Evolutionary conservation across 1,140 invertebrate species (phyloP).

Genomic region (Brachionus manjavacas): DNA sequence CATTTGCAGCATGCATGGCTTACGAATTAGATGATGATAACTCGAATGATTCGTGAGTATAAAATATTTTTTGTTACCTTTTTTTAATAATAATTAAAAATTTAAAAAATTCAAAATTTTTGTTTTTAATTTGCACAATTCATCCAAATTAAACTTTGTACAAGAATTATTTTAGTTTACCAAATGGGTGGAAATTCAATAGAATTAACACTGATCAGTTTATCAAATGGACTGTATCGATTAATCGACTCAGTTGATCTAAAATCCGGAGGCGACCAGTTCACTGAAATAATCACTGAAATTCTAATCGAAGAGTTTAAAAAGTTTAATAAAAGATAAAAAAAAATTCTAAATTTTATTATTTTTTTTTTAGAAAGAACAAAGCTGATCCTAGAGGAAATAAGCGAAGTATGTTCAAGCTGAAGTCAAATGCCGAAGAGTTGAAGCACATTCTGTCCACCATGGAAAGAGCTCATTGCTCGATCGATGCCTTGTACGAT

Average conservation of each 20-base stretch:
- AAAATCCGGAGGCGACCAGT: conserved; percentile 26
- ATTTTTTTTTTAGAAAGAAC: not conserved
- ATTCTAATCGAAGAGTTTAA: conserved; percentile 39
- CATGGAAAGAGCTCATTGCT: conserved; percentile 35
- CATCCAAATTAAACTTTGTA: not conserved
- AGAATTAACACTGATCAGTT: not conserved
- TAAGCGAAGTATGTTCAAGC: conserved; percentile 12
- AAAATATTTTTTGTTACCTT: not conserved
- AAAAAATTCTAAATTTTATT: not conserved
- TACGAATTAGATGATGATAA: conserved; percentile 40
- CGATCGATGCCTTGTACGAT: conserved; percentile 39
- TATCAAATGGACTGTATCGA: conserved; percentile 4
- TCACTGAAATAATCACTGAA: not conserved
- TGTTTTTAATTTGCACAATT: no score
- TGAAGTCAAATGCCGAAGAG: conserved; percentile 25
- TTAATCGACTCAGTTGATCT: not conserved
- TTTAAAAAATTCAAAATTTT: no score
- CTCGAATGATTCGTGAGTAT: not conserved
- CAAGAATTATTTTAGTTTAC: conserved; percentile 32
- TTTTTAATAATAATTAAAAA: no score
- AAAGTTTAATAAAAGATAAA: not conserved
- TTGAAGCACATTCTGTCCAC: conserved; percentile 41
- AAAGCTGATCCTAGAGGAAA: conserved; percentile 24
- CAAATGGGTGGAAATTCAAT: conserved; percentile 39
- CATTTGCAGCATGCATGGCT: conserved; percentile 34